These are phyloP conservation scores for Apamea anceps DNA, from an alignment of 2,888 invertebrate genomes.

Conservation along the genomic window DNA sequence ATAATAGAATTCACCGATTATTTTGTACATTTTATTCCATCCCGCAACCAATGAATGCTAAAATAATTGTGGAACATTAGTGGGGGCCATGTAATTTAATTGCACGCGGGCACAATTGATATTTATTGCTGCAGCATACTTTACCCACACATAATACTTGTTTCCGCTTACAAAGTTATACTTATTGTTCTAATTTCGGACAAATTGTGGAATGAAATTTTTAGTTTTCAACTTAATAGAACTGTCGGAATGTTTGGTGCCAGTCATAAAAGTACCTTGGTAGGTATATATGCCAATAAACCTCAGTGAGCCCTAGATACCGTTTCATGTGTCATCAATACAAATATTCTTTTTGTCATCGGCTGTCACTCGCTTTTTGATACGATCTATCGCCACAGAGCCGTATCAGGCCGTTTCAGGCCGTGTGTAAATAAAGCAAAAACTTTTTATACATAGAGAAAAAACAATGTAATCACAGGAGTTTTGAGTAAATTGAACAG, in stretches of 20 bases:
- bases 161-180: slow-evolving; percentile 38
- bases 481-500: slow-evolving; percentile 61
- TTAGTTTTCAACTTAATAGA: not conserved
- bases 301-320: slow-evolving; percentile 14
- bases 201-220: not conserved
- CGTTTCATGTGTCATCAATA: slow-evolving; percentile 47
- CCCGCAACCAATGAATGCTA: slow-evolving; percentile 59
- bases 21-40: slow-evolving; percentile 49
- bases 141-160: slow-evolving; percentile 59
- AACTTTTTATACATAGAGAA: slow-evolving; percentile 35
- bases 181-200: slow-evolving; percentile 25
- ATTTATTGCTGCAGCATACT: slow-evolving; percentile 69
- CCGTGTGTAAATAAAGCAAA: slow-evolving; percentile 33
- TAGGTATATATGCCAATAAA: not conserved
- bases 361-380: slow-evolving; percentile 24
- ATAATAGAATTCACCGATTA: slow-evolving; percentile 36
- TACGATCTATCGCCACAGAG: slow-evolving; percentile 34
- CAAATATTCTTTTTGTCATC: slow-evolving; percentile 49
- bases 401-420: slow-evolving; percentile 13
- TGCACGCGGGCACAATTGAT: slow-evolving; percentile 66
- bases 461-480: slow-evolving; percentile 51
- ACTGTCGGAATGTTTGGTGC: not conserved
- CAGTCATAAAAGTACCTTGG: not conserved
- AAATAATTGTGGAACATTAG: slow-evolving; percentile 72
- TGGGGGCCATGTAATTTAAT: slow-evolving; percentile 70